phyloP scores from a whole-genome alignment of 2,888 invertebrate species.

The Protodeltote pygarga region DNA sequence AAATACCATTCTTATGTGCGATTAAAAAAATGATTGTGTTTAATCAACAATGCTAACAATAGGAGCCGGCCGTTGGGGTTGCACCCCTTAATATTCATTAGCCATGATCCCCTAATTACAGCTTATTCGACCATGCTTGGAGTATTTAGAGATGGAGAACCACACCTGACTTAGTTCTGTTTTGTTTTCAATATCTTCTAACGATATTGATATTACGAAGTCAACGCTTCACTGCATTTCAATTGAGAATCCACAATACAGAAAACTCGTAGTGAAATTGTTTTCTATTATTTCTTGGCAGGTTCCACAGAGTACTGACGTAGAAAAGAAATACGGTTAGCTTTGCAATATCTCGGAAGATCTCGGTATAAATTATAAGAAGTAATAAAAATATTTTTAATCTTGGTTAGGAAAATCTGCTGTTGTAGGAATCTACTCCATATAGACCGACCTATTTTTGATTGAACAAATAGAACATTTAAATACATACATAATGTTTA shows the following conservation, averaged over 20 bases:
- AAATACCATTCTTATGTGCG: constrained; percentile 52
- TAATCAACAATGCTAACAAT: constrained; percentile 71
- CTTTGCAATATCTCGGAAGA: background rate
- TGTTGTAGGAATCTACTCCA: too few relatives aligned
- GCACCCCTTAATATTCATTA: constrained; percentile 83
- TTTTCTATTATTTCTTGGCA: constrained; percentile 45
- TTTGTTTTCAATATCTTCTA: constrained; percentile 71
- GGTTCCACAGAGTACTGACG: constrained; percentile 13
- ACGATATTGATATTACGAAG: constrained; percentile 79
- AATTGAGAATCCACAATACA: constrained; percentile 70
- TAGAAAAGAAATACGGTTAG: constrained; percentile 27
- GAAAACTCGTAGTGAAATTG: constrained; percentile 60
- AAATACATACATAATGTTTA: too few relatives aligned
- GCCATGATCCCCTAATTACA: constrained; percentile 78
- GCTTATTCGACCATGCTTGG: constrained; percentile 65
- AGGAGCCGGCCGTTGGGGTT: constrained; percentile 67
- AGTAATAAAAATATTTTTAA: too few relatives aligned
- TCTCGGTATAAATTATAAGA: background rate
- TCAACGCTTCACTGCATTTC: constrained; percentile 65
- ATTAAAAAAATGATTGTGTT: constrained; percentile 74
- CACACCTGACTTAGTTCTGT: constrained; percentile 78
- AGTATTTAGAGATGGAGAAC: constrained; percentile 64
- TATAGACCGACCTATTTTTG: too few relatives aligned
- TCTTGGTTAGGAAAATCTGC: too few relatives aligned
- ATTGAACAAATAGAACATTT: too few relatives aligned